phyloP scores from a whole-genome alignment of 2,797 vertebrate species.

The Synaphobranchus kaupii region DNA sequence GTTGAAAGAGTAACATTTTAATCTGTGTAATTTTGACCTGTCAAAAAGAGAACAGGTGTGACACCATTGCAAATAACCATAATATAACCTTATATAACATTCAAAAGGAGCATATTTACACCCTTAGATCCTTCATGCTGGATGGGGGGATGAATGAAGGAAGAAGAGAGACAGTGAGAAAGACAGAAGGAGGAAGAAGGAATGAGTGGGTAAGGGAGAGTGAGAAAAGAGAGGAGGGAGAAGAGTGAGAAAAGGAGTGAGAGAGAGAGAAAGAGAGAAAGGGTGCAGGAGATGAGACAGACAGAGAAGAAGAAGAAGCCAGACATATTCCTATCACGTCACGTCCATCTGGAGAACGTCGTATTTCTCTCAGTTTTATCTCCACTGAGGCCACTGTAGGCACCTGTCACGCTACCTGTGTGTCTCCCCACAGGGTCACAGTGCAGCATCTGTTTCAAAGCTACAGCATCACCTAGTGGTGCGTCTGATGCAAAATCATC shows the following conservation, averaged over 20 bases:
- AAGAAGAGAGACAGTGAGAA: too few relatives aligned
- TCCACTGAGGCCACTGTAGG: not conserved
- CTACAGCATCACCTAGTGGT: slow-evolving; percentile 12
- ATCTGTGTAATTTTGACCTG: not conserved
- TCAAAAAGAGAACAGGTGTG: slow-evolving; percentile 12
- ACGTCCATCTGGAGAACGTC: slow-evolving; percentile 40
- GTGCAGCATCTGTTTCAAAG: not conserved
- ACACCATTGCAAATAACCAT: slow-evolving; percentile 7
- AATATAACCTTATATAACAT: slow-evolving; percentile 38
- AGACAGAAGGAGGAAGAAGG: too few relatives aligned
- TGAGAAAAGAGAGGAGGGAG: not conserved
- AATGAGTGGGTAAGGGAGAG: not conserved
- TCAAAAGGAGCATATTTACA: slow-evolving; percentile 37
- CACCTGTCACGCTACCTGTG: not conserved
- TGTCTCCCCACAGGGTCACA: not conserved
- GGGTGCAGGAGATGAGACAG: slow-evolving; percentile 3
- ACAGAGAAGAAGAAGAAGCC: slow-evolving; percentile 25
- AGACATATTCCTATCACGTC: slow-evolving; percentile 40
- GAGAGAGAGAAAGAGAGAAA: not conserved
- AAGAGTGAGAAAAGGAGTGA: not conserved
- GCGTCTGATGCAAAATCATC: not conserved
- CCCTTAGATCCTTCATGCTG: not conserved
- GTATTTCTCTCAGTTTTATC: slow-evolving; percentile 38
- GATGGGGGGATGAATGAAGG: too few relatives aligned
- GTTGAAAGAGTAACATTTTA: not conserved